Evolutionary conservation across 2,113 vertebrate genomes (phyloP).

Genomic region (Callospermophilus lateralis): DNA sequence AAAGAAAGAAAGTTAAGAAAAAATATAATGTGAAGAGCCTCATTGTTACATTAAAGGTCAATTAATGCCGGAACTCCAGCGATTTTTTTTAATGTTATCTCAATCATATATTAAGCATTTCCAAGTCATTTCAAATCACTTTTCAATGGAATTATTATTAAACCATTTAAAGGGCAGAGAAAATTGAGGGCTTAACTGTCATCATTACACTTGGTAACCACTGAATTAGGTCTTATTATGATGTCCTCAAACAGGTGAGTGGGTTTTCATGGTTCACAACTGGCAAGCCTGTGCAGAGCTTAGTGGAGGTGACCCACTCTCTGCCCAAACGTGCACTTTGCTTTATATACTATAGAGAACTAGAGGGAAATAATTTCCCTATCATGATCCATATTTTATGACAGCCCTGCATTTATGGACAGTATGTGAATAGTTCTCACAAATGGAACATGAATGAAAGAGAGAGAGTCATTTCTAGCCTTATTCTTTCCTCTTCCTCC

Average conservation of each 20-base stretch:
- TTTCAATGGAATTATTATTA: neutral
- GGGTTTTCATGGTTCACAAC: neutral
- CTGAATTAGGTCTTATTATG: neutral
- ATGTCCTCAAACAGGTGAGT: neutral
- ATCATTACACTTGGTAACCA: no score
- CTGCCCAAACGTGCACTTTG: neutral
- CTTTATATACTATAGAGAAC: neutral
- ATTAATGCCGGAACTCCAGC: neutral
- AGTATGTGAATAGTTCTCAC: neutral
- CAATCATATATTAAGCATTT: neutral
- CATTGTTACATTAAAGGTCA: constrained; percentile 21
- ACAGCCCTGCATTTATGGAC: neutral
- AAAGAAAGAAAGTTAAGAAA: neutral
- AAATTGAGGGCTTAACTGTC: neutral
- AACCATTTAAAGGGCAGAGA: neutral
- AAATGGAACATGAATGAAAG: neutral
- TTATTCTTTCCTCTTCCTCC: neutral
- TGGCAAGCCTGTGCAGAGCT: neutral
- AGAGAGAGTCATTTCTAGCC: neutral
- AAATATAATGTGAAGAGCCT: neutral
- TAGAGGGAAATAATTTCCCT: neutral
- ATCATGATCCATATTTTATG: neutral
- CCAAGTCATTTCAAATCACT: neutral
- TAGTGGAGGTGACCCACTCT: neutral
- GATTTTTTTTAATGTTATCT: neutral